These are phyloP conservation scores for Trematomus bernacchii DNA, from an alignment of 2,797 vertebrate species.

Conservation along the genomic window DNA sequence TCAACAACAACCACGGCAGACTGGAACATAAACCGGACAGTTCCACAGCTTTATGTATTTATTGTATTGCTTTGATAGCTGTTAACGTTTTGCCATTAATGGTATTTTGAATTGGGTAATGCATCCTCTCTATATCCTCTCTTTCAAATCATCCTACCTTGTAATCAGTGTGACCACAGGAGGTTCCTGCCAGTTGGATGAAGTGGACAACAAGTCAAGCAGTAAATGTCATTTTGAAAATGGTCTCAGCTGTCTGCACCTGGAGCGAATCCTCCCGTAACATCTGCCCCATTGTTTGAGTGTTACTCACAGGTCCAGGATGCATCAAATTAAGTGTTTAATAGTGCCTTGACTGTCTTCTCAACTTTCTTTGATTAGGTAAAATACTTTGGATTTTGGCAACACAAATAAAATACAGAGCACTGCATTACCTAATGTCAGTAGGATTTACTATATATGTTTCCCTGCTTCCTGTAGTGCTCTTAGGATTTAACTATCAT, in stretches of 20 bases:
- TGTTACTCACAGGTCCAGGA: constrained; percentile 22
- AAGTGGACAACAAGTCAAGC: constrained; percentile 22
- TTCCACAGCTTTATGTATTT: background rate
- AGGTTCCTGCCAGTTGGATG: constrained; percentile 3
- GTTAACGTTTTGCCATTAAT: background rate
- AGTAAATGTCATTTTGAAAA: constrained; percentile 41
- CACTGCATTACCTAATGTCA: background rate
- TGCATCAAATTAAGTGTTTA: constrained; percentile 37
- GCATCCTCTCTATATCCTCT: constrained; percentile 16
- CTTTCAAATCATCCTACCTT: constrained; percentile 37
- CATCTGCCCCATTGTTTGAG: constrained; percentile 35
- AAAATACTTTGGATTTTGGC: constrained; percentile 1
- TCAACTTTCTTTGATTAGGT: constrained; percentile 11
- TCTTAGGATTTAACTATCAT: background rate
- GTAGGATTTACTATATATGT: constrained; percentile 9
- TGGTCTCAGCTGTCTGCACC: constrained; percentile 32
- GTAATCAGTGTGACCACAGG: constrained; percentile 45
- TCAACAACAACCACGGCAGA: constrained; percentile 1
- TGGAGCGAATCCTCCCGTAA: constrained; percentile 24
- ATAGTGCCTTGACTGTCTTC: constrained; percentile 6
- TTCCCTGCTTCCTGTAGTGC: constrained; percentile 6
- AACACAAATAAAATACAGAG: background rate
- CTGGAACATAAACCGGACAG: background rate
- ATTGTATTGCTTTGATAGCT: background rate
- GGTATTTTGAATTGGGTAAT: constrained; percentile 37